A percentile compares a stretch with the other conserved stretches of the same genome.
These are phyloP conservation scores for Maccullochella peelii DNA, from an alignment of 2,113 vertebrate genomes.

Conservation along the genomic window DNA sequence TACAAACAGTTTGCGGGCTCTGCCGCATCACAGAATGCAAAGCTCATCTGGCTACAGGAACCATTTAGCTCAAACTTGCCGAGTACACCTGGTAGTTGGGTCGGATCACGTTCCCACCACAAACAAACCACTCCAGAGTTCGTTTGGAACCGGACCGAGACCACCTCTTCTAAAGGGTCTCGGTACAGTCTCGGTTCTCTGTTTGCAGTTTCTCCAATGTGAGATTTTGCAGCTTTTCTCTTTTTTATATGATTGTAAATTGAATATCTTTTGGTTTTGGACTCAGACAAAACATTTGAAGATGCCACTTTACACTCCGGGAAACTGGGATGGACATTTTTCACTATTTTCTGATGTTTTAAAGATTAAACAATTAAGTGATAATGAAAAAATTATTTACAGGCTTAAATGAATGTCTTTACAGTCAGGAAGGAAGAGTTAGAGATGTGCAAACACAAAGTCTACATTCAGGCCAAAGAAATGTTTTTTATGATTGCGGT, in stretches of 20 bases:
- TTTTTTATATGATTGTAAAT: background rate
- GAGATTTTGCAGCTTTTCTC: background rate
- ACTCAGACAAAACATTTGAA: background rate
- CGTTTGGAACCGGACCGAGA: too few relatives aligned
- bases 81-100: too few relatives aligned
- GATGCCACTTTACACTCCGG: background rate
- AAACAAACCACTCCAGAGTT: too few relatives aligned
- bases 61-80: too few relatives aligned
- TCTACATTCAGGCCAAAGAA: background rate
- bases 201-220: background rate
- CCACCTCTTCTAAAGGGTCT: too few relatives aligned
- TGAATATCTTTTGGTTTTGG: background rate
- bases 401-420: background rate
- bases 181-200: too few relatives aligned
- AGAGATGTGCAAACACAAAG: background rate
- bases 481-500: background rate
- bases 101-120: too few relatives aligned
- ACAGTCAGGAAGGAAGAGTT: background rate
- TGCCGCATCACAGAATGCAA: too few relatives aligned
- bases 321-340: background rate
- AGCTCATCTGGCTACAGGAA: too few relatives aligned
- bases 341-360: background rate
- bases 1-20: too few relatives aligned
- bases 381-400: background rate
- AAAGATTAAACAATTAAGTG: background rate